Conservation (phyloP, 2,113 vertebrate genomes). For the Cariama cristata region DNA sequence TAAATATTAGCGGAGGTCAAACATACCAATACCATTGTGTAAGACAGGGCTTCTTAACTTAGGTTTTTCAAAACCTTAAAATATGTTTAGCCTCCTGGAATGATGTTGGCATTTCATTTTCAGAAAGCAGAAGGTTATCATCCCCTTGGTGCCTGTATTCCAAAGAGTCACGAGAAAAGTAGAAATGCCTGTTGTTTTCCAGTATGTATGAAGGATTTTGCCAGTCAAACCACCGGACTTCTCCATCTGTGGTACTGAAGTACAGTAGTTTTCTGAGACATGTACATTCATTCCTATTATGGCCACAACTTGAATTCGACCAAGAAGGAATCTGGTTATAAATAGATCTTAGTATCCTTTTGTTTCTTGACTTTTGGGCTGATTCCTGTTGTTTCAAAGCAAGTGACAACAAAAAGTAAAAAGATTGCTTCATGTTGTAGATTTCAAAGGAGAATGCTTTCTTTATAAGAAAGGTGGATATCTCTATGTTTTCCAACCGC, state of each 20-base stretch:
- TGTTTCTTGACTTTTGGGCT: not conserved
- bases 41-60: not conserved
- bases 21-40: accelerated
- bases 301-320: not conserved
- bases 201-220: not conserved
- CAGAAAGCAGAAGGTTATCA: not conserved
- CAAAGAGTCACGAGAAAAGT: not conserved
- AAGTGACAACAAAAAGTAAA: not conserved
- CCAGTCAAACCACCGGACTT: not conserved
- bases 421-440: not conserved
- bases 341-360: not conserved
- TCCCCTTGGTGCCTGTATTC: not conserved
- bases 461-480: not conserved
- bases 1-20: not conserved
- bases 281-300: not conserved
- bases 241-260: not conserved
- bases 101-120: not conserved
- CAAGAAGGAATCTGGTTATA: not conserved
- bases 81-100: not conserved
- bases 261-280: not conserved
- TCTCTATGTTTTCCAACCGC: not conserved
- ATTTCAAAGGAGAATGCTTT: not conserved
- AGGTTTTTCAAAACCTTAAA: not conserved
- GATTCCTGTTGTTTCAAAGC: not conserved
- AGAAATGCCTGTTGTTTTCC: not conserved